Conservation (phyloP, 1,140 invertebrate genomes). For the Diabrotica undecimpunctata region DNA sequence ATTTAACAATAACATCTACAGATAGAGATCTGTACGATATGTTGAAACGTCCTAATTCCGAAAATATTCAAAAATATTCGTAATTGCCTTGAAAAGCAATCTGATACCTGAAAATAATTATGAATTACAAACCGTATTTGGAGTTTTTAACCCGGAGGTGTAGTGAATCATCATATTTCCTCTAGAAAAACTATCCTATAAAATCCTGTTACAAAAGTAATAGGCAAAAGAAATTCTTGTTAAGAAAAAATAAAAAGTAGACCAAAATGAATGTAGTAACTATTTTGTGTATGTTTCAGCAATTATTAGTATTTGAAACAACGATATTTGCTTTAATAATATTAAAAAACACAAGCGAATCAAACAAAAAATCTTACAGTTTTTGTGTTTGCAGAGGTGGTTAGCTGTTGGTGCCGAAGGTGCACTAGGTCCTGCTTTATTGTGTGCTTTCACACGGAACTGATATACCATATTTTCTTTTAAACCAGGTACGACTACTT, state of each 20-base stretch:
- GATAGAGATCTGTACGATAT: constrained; percentile 26
- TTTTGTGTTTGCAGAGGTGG: constrained; percentile 89
- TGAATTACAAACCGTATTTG: constrained; percentile 1
- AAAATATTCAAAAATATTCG: constrained; percentile 22
- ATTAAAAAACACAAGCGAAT: constrained; percentile 17
- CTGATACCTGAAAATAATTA: constrained; percentile 22
- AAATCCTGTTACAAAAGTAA: too few species aligned
- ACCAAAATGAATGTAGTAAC: too few species aligned
- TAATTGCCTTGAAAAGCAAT: constrained; percentile 14
- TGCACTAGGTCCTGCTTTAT: constrained; percentile 82
- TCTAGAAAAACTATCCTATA: too few species aligned
- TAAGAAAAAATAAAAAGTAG: too few species aligned
- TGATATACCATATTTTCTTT: constrained; percentile 93
- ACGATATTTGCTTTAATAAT: not conserved
- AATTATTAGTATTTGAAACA: not conserved
- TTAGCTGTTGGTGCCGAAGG: constrained; percentile 90
- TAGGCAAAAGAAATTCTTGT: too few species aligned
- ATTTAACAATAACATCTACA: constrained; percentile 8
- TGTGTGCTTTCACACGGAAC: constrained; percentile 87
- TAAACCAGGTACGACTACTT: constrained; percentile 78
- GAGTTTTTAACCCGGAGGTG: too few species aligned
- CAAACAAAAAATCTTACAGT: constrained; percentile 66
- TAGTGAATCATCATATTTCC: too few species aligned
- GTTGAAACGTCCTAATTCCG: constrained; percentile 38
- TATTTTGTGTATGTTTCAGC: too few species aligned